Evolutionary conservation across 2,113 vertebrate genomes (phyloP), one percentile per base, ranked within the genome.

Genomic region (Passer montanus): DNA sequence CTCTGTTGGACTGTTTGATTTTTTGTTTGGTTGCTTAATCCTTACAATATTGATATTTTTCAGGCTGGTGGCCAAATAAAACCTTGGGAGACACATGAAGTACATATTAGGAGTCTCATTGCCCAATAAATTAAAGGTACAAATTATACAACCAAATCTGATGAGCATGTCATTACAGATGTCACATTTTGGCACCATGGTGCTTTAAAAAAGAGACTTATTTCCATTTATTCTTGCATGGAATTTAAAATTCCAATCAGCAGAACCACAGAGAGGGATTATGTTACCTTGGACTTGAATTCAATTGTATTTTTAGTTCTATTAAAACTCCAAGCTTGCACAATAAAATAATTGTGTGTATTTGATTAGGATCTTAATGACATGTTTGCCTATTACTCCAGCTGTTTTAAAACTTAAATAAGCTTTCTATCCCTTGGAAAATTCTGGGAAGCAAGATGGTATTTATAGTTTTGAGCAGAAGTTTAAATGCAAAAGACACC

Each of bases 291-390:
- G 63, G 66, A 69, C 89, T 89, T 67, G 47, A 80, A 91, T 90
- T 39, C 88, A 77, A 81, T 59, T 75, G 49, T 55, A n/a, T 47
- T 84, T 89, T 87, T 77, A 67, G 92, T 94, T 87, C 68, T 49
- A 80, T 68, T 91, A 82, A 72, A 95, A 87, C 83, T 77, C 67
- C 43, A 75, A 72, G 41, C 74, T 83, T 60, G n/a, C 44, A 82
- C 60, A 95, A 89, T 69, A 76, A 91, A 84, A 84, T 53, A 90
- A 84, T 63, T 74, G 39, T 44, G 67, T 31, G 26, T n/a, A 55
- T 93, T 88, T 91, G 89, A 96, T 93, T 92, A 94, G 70, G 68
- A 92, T 91, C 92, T 91, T 89, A 87, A 91, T 88, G 60, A 67
- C 24, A 85, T 37, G 77, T 67, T 87, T 95, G 78, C 60, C 24